Evolutionary conservation across 2,797 vertebrate genomes (phyloP).

Genomic region (Chanos chanos): DNA sequence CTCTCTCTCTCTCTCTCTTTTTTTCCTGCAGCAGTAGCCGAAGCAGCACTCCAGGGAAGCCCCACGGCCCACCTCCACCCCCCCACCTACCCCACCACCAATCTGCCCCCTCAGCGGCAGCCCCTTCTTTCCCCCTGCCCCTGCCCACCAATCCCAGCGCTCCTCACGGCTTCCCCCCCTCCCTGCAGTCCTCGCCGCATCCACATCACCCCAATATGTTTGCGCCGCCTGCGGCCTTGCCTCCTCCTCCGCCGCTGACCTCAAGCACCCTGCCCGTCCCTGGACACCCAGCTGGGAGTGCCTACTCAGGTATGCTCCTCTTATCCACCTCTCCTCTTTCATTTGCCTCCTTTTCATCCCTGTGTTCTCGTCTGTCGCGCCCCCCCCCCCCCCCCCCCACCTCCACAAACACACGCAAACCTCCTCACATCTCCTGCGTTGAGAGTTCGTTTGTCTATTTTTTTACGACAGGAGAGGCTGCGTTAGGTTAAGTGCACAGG

Average conservation of each 20-base stretch:
- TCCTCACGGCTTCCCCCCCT: conserved; percentile 84
- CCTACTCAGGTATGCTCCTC: conserved; percentile 85
- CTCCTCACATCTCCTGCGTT: no score
- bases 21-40: conserved; percentile 83
- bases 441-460: not conserved
- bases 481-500: no score
- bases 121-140: conserved; percentile 81
- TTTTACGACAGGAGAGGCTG: no score
- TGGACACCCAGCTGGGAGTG: conserved; percentile 89
- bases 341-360: not conserved
- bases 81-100: conserved; percentile 81
- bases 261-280: conserved; percentile 91
- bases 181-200: conserved; percentile 86
- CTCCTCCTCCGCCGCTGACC: conserved; percentile 95
- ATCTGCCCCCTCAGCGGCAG: conserved; percentile 69
- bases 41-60: conserved; percentile 93
- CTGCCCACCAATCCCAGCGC: conserved; percentile 79
- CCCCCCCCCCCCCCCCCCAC: not conserved
- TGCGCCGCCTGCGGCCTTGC: conserved; percentile 94
- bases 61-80: conserved; percentile 76
- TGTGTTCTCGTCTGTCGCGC: not conserved
- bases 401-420: no score
- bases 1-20: conserved; percentile 26
- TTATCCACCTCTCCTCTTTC: conserved; percentile 37
- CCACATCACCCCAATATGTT: conserved; percentile 98